Percentiles rank a stretch among this genome's conserved stretches.
Conservation (phyloP, 2,113 vertebrate species). For the Periophthalmodon schlosseri region DNA sequence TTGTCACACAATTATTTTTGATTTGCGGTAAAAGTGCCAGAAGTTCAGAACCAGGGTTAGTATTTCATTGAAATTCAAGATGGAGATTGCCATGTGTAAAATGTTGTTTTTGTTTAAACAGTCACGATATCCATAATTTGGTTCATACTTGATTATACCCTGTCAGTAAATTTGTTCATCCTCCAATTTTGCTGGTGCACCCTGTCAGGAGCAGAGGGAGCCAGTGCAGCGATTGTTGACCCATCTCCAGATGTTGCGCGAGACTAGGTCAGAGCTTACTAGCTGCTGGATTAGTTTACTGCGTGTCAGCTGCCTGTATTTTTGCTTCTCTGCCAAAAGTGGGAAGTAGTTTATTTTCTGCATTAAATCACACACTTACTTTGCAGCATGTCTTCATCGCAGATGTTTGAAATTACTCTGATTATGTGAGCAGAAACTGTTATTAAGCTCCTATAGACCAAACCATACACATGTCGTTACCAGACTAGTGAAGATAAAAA, state of each 20-base stretch:
- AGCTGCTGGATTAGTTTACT: no score
- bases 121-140: no score
- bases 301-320: no score
- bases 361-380: background rate
- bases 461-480: background rate
- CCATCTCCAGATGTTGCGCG: no score
- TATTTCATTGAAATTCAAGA: background rate
- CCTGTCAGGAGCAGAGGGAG: no score
- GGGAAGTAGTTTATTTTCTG: background rate
- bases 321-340: no score
- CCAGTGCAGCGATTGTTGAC: no score
- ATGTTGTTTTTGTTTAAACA: background rate
- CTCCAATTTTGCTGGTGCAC: no score
- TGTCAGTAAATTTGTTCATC: no score
- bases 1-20: slow-evolving; percentile 15
- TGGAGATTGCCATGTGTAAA: background rate
- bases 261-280: no score
- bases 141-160: no score
- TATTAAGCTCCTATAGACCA: background rate
- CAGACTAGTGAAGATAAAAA: background rate
- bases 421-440: background rate
- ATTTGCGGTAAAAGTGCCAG: background rate
- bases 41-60: background rate
- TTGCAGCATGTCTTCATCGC: background rate
- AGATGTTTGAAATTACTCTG: background rate